Conservation (phyloP, 2,113 vertebrate genomes). For the Penelope pileata region DNA sequence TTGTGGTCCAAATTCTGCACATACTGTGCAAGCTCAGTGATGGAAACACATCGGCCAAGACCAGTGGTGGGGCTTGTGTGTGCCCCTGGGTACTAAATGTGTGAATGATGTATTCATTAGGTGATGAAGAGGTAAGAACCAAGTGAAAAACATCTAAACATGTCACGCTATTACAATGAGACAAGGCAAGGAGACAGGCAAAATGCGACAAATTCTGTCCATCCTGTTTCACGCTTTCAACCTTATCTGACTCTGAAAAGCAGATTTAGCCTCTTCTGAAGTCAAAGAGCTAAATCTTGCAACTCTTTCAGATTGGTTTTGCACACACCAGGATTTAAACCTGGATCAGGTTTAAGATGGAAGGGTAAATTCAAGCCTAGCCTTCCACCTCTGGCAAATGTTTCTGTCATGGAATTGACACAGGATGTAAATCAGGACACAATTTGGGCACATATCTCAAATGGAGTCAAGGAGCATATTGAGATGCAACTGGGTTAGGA, state of each 20-base stretch:
- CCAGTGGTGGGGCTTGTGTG: accelerated
- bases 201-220: neutral
- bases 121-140: neutral
- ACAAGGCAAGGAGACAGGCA: neutral
- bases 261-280: neutral
- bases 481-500: neutral
- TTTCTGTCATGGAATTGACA: neutral
- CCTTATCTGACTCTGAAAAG: neutral
- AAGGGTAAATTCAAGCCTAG: neutral
- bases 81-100: neutral
- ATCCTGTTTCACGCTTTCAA: neutral
- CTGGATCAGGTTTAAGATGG: neutral
- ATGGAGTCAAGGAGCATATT: neutral
- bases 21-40: neutral
- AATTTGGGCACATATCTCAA: neutral
- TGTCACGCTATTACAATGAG: neutral
- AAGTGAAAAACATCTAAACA: neutral
- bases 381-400: neutral
- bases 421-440: neutral
- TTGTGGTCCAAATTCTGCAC: neutral
- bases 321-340: neutral
- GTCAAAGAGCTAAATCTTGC: neutral
- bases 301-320: neutral
- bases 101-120: neutral
- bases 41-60: neutral